These are phyloP conservation scores for Pocota personata DNA, from an alignment of 2,888 invertebrate species.

Conservation along the genomic window DNA sequence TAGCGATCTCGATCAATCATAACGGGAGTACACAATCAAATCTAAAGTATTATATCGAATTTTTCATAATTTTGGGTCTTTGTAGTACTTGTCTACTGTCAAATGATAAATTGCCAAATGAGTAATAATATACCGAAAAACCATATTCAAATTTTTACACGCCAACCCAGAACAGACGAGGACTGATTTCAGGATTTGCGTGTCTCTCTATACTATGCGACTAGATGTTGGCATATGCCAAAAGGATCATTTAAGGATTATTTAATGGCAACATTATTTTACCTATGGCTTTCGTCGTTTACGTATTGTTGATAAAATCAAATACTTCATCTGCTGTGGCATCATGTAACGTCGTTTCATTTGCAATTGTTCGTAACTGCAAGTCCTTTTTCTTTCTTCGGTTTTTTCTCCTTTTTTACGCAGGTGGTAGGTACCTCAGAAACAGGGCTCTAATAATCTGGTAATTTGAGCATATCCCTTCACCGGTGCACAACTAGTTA, in stretches of 20 bases:
- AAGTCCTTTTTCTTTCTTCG: slow-evolving; percentile 8
- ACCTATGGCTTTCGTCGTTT: neutral
- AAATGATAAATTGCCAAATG: slow-evolving; percentile 29
- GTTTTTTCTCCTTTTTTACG: slow-evolving; percentile 2
- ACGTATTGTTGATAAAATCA: slow-evolving; percentile 23
- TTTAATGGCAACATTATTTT: slow-evolving; percentile 4
- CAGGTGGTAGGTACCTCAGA: slow-evolving; percentile 19
- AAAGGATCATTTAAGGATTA: slow-evolving; percentile 43
- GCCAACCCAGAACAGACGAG: neutral
- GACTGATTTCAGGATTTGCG: slow-evolving; percentile 44
- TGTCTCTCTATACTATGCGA: neutral
- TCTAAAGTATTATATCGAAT: no score
- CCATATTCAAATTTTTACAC: neutral
- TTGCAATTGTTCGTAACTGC: slow-evolving; percentile 31
- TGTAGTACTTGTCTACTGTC: neutral
- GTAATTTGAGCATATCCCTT: slow-evolving; percentile 41
- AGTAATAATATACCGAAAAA: neutral
- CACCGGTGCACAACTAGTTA: slow-evolving; percentile 38
- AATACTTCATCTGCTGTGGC: slow-evolving; percentile 15
- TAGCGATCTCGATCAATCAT: no score
- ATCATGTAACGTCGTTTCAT: slow-evolving; percentile 19
- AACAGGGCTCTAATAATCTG: neutral
- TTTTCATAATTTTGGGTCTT: neutral
- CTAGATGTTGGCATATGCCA: slow-evolving; percentile 53
- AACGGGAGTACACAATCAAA: no score